Base-by-base conservation (phyloP, 2,888 invertebrate species). In the Eumacrocentrus americanus region DNA sequence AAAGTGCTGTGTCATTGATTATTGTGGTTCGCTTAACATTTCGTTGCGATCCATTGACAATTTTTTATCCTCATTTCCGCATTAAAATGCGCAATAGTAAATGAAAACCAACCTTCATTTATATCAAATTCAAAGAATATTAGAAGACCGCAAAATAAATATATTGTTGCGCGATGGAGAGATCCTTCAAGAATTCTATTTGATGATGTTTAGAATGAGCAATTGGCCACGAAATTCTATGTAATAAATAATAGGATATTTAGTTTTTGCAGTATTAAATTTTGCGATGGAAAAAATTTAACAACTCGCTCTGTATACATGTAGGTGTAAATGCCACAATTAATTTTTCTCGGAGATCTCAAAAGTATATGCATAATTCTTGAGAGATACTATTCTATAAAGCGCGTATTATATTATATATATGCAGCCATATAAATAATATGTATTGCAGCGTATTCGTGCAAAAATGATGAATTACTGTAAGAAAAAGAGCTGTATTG, bases 401-500 rank as follows among this genome's bases (percentile, higher is more conserved):
- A 72, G n/a, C n/a, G n/a, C n/a, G 69, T 68, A 35, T 16, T 67
- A 62, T 71, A 73, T 71, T 16, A 25, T 35, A 47, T 12, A 34
- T 34, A n/a, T 34, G 18, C 1, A 37, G 20, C n/a, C 11, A 18
- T 14, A n/a, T n/a, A n/a, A 50, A 14, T 18, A 20, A 16, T 18
- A 50, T 50, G 18, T 51, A n/a, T 6, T 20, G 20, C 16, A 18
- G 22, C 20, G 37, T 37, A 51, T 37, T 29, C 14, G 37, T 51
- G 35, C 20, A 35, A 23, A n/a, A 29, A 35, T 20, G 35, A 34
- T 51, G 5, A 20, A 20, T 35, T 6, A 40, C 18, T 51, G 37
- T 29, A 35, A 20, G 35, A 69, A 56, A 70, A 71, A 67, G 73
- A 76, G 74, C 72, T 75, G 75, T 76, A 77, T 72, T 75, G 73